A percentile compares a stretch with the other conserved stretches of the same genome.
Conservation (phyloP, 2,797 vertebrate species). For the Acrossocheilus fasciatus region DNA sequence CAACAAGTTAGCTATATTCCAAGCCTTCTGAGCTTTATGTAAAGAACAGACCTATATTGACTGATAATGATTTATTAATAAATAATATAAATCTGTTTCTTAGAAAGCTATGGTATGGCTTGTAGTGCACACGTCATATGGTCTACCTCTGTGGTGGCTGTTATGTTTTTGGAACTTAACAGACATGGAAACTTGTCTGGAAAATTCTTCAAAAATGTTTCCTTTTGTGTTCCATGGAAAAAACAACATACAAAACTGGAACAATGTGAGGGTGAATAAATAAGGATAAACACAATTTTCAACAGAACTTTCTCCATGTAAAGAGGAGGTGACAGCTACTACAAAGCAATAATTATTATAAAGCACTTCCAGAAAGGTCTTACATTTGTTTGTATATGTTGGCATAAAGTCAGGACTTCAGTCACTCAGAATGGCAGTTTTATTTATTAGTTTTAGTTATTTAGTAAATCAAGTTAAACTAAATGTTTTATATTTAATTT, state of each 20-base stretch:
- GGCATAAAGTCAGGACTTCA: neutral
- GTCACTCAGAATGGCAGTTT: neutral
- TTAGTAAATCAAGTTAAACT: neutral
- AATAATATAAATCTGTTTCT: neutral
- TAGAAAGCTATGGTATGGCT: neutral
- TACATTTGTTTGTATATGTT: neutral
- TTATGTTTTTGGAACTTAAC: neutral
- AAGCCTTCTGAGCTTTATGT: neutral
- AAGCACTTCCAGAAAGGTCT: neutral
- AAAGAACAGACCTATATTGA: neutral
- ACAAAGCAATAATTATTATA: neutral
- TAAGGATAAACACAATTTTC: neutral
- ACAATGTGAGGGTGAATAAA: neutral
- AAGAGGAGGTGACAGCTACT: neutral
- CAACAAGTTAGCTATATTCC: neutral
- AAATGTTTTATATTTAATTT: neutral
- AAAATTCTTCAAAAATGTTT: neutral
- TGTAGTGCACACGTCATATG: neutral
- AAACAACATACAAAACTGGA: constrained; percentile 10
- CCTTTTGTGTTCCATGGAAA: constrained; percentile 22
- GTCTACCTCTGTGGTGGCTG: neutral
- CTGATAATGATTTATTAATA: neutral
- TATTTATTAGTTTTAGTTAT: neutral
- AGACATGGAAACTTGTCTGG: neutral
- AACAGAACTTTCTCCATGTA: neutral